These are phyloP conservation scores for Arvicanthis niloticus DNA, from an alignment of 2,113 vertebrate species.

Conservation along the genomic window DNA sequence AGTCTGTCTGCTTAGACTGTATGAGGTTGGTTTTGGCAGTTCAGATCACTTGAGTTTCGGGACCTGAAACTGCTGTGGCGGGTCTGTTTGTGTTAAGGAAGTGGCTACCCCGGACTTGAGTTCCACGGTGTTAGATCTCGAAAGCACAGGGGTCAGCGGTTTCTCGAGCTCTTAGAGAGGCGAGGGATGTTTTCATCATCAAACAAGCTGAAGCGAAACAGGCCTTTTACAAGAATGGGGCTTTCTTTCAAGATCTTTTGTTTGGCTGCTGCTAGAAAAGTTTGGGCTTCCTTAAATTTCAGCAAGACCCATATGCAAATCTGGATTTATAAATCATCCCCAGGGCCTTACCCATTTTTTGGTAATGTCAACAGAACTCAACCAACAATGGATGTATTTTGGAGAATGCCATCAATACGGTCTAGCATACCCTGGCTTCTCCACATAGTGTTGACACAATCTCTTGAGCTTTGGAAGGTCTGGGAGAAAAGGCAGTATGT, in stretches of 20 bases:
- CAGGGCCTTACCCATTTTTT: neutral
- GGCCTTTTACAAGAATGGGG: neutral
- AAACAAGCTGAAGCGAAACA: neutral
- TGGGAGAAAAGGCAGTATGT: neutral
- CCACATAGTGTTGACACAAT: neutral
- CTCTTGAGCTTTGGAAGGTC: neutral
- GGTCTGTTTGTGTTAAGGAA: slow-evolving; percentile 14
- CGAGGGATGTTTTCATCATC: neutral
- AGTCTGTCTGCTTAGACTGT: neutral
- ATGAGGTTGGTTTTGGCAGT: neutral
- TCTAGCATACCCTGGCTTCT: neutral
- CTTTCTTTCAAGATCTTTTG: neutral
- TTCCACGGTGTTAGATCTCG: slow-evolving; percentile 12
- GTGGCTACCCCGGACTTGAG: slow-evolving; percentile 29
- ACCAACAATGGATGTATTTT: neutral
- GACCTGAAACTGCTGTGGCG: neutral
- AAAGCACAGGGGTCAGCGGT: slow-evolving; percentile 41
- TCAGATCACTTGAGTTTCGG: neutral
- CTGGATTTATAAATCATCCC: neutral
- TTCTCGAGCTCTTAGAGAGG: slow-evolving; percentile 45
- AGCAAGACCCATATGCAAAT: neutral
- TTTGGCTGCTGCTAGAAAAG: neutral
- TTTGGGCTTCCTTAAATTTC: neutral
- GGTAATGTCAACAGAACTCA: neutral
- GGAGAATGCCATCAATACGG: neutral